phyloP scores from a whole-genome alignment of 2,113 vertebrate species.

The Bufo bufo region DNA sequence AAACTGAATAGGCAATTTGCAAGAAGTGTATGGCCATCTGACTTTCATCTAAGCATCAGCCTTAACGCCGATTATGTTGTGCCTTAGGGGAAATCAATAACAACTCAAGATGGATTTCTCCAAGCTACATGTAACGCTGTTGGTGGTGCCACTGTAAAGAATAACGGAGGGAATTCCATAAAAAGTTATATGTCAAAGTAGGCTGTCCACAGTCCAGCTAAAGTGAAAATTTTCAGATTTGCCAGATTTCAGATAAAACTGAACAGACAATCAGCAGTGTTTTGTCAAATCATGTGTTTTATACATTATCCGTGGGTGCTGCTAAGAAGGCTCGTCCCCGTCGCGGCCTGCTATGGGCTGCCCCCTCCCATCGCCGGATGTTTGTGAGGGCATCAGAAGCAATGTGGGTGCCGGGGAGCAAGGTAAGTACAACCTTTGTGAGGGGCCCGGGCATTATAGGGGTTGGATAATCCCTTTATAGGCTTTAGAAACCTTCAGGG shows the following conservation, averaged over 20 bases:
- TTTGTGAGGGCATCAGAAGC: too few relatives aligned
- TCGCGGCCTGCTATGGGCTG: too few relatives aligned
- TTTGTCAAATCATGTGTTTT: not conserved
- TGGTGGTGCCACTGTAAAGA: not conserved
- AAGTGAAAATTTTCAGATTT: not conserved
- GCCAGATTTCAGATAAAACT: too few relatives aligned
- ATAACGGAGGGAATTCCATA: not conserved
- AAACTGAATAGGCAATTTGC: not conserved
- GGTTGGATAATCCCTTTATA: too few relatives aligned
- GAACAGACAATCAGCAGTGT: not conserved
- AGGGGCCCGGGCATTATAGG: too few relatives aligned
- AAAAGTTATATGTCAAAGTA: not conserved
- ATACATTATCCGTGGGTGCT: not conserved
- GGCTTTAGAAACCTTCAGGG: too few relatives aligned
- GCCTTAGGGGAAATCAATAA: not conserved
- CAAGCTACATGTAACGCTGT: not conserved
- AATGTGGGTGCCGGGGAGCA: too few relatives aligned
- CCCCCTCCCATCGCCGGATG: too few relatives aligned
- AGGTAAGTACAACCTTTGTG: too few relatives aligned
- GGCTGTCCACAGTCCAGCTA: not conserved
- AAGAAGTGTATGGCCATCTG: not conserved
- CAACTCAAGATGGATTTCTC: not conserved
- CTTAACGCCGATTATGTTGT: slow-evolving; percentile 2
- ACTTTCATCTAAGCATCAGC: not conserved
- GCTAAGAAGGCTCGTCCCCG: too few relatives aligned